Evolutionary conservation across 2,888 invertebrate genomes (phyloP).

Genomic region (Gymnocheta viridis): DNA sequence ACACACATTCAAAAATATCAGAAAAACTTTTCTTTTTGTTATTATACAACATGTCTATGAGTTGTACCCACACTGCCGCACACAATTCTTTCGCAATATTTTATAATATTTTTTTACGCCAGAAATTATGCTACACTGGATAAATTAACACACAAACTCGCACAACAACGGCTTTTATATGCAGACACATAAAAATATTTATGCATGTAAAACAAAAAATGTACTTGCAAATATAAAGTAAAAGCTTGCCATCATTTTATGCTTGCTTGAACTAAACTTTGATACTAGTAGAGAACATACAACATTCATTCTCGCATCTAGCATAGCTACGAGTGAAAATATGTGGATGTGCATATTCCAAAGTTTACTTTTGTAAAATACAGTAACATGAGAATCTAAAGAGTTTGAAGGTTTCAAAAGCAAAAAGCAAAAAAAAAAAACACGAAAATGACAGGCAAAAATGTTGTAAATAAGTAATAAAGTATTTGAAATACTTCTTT

Average conservation of each 20-base stretch:
- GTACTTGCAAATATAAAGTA: slow-evolving; percentile 22
- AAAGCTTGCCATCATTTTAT: slow-evolving; percentile 50
- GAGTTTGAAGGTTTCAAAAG: slow-evolving; percentile 15
- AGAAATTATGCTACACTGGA: slow-evolving; percentile 72
- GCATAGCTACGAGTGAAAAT: not conserved
- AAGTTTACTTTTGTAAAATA: slow-evolving; percentile 8
- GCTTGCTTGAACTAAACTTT: slow-evolving; percentile 45
- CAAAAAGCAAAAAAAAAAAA: not conserved
- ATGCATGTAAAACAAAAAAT: not conserved
- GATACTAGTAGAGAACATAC: not conserved
- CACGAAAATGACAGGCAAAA: slow-evolving; percentile 10
- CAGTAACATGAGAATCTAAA: not conserved
- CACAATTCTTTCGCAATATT: slow-evolving; percentile 18
- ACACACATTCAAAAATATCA: too few relatives aligned
- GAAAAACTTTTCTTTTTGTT: not conserved
- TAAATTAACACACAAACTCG: slow-evolving; percentile 48
- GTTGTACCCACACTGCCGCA: not conserved
- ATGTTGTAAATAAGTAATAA: slow-evolving; percentile 60
- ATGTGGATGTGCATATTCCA: slow-evolving; percentile 1
- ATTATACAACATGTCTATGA: slow-evolving; percentile 5
- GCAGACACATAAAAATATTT: not conserved
- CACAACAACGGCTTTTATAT: not conserved
- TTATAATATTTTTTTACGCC: slow-evolving; percentile 52
- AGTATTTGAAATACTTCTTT: slow-evolving; percentile 59
- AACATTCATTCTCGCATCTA: not conserved